A percentile compares a stretch with the other conserved stretches of the same genome.
phyloP scores from a whole-genome alignment of 2,113 vertebrate species.

The Actenoides hombroni region DNA sequence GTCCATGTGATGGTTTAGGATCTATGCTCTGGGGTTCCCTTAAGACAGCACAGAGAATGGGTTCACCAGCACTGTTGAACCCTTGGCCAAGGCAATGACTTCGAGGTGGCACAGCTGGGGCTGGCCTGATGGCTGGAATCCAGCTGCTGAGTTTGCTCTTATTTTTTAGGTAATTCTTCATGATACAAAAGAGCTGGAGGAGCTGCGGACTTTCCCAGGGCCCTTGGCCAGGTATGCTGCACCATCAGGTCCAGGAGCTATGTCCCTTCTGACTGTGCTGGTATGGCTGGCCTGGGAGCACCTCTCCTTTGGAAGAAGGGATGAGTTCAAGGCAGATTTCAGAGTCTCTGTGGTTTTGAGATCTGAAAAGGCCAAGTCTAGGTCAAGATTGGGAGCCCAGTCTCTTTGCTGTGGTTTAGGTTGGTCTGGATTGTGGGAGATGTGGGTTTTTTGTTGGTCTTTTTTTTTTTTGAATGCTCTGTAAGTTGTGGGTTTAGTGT shows the following conservation, averaged over 20 bases:
- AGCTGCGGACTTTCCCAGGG: slow-evolving; percentile 85
- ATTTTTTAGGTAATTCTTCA: slow-evolving; percentile 80
- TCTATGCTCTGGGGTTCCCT: neutral
- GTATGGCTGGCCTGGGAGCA: neutral
- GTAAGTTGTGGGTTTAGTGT: neutral
- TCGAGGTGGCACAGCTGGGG: neutral
- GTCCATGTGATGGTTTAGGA: neutral
- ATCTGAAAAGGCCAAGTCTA: neutral
- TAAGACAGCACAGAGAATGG: neutral
- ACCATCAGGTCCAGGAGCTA: neutral
- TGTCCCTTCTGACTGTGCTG: neutral
- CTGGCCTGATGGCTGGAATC: neutral
- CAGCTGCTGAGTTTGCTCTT: neutral
- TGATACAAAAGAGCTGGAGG: slow-evolving; percentile 81
- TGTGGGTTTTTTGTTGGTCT: too few relatives aligned
- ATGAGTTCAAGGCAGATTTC: neutral
- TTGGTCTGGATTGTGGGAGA: neutral
- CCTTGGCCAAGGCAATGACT: neutral
- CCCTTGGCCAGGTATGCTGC: slow-evolving; percentile 82
- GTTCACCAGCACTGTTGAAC: neutral
- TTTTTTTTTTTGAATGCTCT: neutral
- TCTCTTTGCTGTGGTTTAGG: neutral
- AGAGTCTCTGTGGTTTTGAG: neutral
- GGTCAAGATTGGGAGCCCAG: neutral
- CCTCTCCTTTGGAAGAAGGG: neutral